Evolutionary conservation across 1,140 invertebrate genomes (phyloP).

Genomic region (Stegodyphus mimosarum): DNA sequence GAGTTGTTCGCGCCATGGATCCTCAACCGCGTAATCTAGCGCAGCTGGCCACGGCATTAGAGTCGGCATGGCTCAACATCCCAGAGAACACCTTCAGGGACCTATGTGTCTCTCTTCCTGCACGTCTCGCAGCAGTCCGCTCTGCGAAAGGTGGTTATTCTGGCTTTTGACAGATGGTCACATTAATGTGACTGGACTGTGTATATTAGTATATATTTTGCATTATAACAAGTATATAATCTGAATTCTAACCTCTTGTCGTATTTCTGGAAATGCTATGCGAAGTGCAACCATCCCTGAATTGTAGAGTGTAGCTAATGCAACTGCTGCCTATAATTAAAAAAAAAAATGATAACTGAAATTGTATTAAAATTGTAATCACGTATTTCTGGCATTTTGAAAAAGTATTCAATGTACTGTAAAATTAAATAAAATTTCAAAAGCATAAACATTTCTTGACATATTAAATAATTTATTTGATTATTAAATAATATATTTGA

Average conservation of each 20-base stretch:
- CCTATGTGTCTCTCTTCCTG: too few relatives aligned
- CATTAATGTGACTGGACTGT: too few relatives aligned
- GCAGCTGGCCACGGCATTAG: too few relatives aligned
- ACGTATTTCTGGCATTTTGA: not conserved
- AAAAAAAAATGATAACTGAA: not conserved
- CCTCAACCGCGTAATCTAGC: too few relatives aligned
- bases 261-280: constrained; percentile 52
- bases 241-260: constrained; percentile 12
- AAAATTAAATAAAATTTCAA: not conserved
- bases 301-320: constrained; percentile 41
- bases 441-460: not conserved
- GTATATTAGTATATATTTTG: too few relatives aligned
- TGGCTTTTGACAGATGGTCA: too few relatives aligned
- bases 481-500: not conserved
- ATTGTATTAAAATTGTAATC: not conserved
- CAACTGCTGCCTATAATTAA: constrained; percentile 30
- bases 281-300: constrained; percentile 49
- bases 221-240: too few relatives aligned
- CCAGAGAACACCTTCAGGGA: too few relatives aligned
- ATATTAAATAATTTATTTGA: not conserved
- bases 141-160: too few relatives aligned
- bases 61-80: too few relatives aligned
- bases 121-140: too few relatives aligned
- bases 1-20: too few relatives aligned
- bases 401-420: not conserved